A percentile compares a stretch with the other conserved stretches of the same genome.
Conservation (phyloP, 2,888 invertebrate genomes). For the Auanema freiburgensis region DNA sequence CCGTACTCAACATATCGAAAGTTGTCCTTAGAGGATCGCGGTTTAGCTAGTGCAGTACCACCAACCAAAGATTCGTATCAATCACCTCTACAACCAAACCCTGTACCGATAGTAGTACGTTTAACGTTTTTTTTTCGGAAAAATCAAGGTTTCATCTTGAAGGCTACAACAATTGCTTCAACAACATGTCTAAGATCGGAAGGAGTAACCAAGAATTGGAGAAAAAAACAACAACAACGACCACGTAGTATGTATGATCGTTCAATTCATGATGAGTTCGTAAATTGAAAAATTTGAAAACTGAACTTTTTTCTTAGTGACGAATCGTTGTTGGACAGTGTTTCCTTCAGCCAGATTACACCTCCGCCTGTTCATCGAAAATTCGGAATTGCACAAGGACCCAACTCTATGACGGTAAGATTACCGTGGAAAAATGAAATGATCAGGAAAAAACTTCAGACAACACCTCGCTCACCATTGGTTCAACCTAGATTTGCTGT, state of each 20-base stretch:
- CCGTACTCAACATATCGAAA: slow-evolving; percentile 41
- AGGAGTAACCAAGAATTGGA: slow-evolving; percentile 14
- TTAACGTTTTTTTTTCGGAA: neutral
- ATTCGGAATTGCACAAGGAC: slow-evolving; percentile 10
- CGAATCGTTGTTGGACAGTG: slow-evolving; percentile 17
- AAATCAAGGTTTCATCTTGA: neutral
- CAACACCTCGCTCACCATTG: slow-evolving; percentile 13
- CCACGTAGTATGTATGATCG: slow-evolving; percentile 23
- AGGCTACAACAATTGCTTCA: slow-evolving; percentile 21
- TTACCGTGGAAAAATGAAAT: neutral
- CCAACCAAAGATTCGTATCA: slow-evolving; percentile 14
- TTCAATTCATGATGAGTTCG: slow-evolving; percentile 2
- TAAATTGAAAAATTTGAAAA: neutral
- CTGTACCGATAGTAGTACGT: slow-evolving; percentile 20
- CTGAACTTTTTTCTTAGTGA: neutral
- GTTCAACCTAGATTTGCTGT: slow-evolving; percentile 12
- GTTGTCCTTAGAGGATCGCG: slow-evolving; percentile 30
- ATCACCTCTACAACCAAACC: slow-evolving; percentile 17
- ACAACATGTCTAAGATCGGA: slow-evolving; percentile 17
- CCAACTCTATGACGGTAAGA: neutral
- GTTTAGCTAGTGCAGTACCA: slow-evolving; percentile 8
- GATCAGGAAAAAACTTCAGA: neutral
- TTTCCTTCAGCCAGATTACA: slow-evolving; percentile 20
- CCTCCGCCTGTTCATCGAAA: slow-evolving; percentile 21
- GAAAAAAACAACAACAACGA: slow-evolving; percentile 13